Percentiles rank a stretch among this genome's conserved stretches.
Evolutionary conservation across 2,113 vertebrate species (phyloP).

Genomic region (Brachypteracias leptosomus): DNA sequence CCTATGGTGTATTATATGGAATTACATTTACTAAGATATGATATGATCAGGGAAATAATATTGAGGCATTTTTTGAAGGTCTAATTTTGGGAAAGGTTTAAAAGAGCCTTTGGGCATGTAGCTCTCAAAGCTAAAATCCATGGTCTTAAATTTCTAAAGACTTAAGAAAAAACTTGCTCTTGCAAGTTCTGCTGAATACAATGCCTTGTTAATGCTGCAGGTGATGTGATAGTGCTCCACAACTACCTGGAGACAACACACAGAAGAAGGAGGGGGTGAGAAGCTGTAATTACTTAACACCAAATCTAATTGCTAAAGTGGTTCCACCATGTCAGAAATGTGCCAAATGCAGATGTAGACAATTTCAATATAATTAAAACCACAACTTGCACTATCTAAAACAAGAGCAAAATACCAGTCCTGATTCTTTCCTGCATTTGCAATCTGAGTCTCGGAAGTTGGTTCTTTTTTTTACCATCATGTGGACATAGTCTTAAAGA

Average conservation of each 20-base stretch:
- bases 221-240: neutral
- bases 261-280: accelerated
- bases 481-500: neutral
- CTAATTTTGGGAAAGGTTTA: neutral
- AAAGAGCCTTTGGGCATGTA: neutral
- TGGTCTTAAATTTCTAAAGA: neutral
- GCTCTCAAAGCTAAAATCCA: neutral
- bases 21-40: neutral
- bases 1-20: neutral
- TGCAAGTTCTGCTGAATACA: neutral
- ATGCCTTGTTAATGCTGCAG: neutral
- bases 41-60: neutral
- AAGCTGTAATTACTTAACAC: neutral
- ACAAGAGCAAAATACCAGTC: neutral
- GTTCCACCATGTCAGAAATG: neutral
- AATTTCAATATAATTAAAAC: neutral
- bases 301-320: neutral
- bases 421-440: neutral
- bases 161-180: neutral
- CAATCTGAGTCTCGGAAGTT: neutral
- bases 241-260: neutral
- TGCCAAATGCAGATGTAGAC: neutral
- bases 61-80: neutral
- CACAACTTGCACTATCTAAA: neutral
- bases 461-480: neutral